phyloP scores from a whole-genome alignment of 2,888 invertebrate species.

The Lasioglossum leucozonium region DNA sequence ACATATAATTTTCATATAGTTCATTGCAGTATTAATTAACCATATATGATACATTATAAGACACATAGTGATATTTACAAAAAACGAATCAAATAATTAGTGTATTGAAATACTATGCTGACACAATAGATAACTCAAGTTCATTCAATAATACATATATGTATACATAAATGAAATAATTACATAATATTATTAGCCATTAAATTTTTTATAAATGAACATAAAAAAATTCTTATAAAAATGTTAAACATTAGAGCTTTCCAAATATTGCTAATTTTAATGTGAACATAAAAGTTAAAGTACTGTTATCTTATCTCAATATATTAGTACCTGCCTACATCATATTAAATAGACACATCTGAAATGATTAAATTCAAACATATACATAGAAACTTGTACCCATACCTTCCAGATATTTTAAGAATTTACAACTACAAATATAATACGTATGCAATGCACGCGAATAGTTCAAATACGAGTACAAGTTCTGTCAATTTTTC shows the following conservation, averaged over 20 bases:
- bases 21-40: background rate
- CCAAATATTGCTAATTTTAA: background rate
- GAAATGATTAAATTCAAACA: slow-evolving; percentile 21
- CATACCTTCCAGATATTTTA: no score
- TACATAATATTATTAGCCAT: background rate
- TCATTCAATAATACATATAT: background rate
- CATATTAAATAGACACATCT: background rate
- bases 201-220: no score
- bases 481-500: slow-evolving; percentile 8
- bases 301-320: slow-evolving; percentile 28
- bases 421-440: background rate
- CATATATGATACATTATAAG: background rate
- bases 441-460: background rate
- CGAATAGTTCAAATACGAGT: slow-evolving; percentile 19
- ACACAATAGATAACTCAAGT: background rate
- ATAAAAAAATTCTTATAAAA: background rate
- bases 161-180: slow-evolving; percentile 22
- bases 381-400: background rate
- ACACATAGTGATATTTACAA: background rate
- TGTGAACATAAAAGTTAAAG: background rate
- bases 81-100: background rate
- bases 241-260: background rate
- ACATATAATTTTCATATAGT: background rate
- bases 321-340: background rate
- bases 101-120: background rate